phyloP scores from a whole-genome alignment of 2,888 invertebrate genomes.

The Cheilosia scutellata region DNA sequence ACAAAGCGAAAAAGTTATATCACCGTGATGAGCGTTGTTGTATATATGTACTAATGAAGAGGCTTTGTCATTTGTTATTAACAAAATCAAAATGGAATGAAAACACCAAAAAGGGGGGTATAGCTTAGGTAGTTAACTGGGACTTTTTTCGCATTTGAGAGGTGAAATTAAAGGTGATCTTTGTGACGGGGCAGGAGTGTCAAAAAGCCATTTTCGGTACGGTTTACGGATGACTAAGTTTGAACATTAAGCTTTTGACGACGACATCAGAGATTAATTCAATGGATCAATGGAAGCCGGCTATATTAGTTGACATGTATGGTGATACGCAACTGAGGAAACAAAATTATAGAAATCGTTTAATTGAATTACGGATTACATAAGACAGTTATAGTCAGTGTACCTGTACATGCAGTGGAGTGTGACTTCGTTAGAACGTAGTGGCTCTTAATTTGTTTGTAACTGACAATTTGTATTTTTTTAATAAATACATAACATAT shows the following conservation, averaged over 20 bases:
- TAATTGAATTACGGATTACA: slow-evolving; percentile 13
- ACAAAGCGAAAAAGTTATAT: slow-evolving; percentile 50
- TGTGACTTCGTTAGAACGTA: slow-evolving; percentile 7
- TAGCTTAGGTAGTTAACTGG: slow-evolving; percentile 6
- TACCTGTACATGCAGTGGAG: slow-evolving; percentile 4
- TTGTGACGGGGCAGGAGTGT: slow-evolving; percentile 29
- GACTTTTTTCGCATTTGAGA: slow-evolving; percentile 22
- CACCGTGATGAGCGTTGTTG: slow-evolving; percentile 31
- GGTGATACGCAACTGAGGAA: slow-evolving; percentile 19
- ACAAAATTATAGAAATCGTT: slow-evolving; percentile 12
- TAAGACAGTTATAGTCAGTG: slow-evolving; percentile 11
- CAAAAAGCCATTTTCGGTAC: slow-evolving; percentile 23
- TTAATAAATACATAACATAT: no score
- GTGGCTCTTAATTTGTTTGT: not conserved
- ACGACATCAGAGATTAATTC: slow-evolving; percentile 7
- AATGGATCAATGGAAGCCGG: slow-evolving; percentile 35
- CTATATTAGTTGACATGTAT: slow-evolving; percentile 8
- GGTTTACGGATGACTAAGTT: slow-evolving; percentile 30
- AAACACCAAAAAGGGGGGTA: not conserved
- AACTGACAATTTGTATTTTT: no score
- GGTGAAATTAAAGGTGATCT: slow-evolving; percentile 44
- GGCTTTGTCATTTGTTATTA: slow-evolving; percentile 56
- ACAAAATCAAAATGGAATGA: slow-evolving; percentile 34
- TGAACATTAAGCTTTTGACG: slow-evolving; percentile 28
- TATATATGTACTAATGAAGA: slow-evolving; percentile 55